Evolutionary conservation across 2,888 invertebrate species (phyloP), one percentile per base, ranked within the genome.

Genomic region (Parnassius apollo): DNA sequence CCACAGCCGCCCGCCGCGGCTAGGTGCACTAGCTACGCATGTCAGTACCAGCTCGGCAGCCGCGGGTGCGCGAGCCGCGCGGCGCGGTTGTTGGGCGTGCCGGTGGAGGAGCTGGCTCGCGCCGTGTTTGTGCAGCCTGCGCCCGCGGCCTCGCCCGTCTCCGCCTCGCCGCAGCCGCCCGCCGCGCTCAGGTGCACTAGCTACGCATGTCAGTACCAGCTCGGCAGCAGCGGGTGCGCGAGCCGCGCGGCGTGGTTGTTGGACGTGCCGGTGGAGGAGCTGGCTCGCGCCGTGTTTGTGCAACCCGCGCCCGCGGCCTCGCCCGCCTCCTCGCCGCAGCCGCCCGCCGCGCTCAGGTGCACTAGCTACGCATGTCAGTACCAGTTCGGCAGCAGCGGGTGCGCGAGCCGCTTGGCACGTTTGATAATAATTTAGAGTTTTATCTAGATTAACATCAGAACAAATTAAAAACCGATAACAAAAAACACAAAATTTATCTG

Each of bases 241-340:
- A 97, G 9, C 95, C 97, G 1, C 92, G 93, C 22, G 85, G 97
- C 50, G 83, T 93, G 93, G 7, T 85, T 98, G 48, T 85, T 98
- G 48, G 97, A 97, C 12, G 94, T 95, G 1, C 94, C 95, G 0
- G 93, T 95, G 0, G 98, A 98, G 71, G 98, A 98, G 78, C 91
- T 99, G 54, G 93, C 95, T 0, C 91, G 97, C 22, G 94, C 95
- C 50, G 95, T 98, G 62, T 97, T 98, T 85, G 93, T 94, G 0
- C 80, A 86, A 0, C 90, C 93, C 42, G 92, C 93, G 81, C 93
- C 73, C 78, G 89, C 18, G 18, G 18, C n/a, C 18, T 18, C 18
- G 18, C 18, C 18, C 18, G 18, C 18, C 0, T 18, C 71, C 80
- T 94, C 68, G 84, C 91, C 93, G 65, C 89, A 92, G 44, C 77